Conservation (phyloP, 2,113 vertebrate genomes). For the Peromyscus leucopus region DNA sequence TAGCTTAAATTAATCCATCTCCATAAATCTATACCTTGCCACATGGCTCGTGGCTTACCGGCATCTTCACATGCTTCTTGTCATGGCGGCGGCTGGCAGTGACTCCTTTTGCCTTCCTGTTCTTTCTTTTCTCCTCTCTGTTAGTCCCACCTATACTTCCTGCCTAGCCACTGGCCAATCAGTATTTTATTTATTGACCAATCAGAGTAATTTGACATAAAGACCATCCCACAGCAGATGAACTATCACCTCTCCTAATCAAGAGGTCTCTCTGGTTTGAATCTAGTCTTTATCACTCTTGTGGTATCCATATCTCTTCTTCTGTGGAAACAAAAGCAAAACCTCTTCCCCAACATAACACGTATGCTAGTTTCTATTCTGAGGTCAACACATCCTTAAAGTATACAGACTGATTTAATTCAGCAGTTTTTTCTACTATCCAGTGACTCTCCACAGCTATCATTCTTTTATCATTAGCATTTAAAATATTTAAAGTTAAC, state of each 20-base stretch:
- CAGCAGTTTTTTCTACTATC: not conserved
- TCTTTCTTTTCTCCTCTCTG: no score
- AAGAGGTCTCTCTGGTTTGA: not conserved
- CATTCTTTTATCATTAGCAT: not conserved
- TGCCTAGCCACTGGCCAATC: no score
- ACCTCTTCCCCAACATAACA: not conserved
- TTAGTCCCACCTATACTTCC: no score
- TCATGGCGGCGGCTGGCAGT: no score
- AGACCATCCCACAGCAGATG: no score
- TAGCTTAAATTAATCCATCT: no score
- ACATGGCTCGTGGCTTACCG: no score
- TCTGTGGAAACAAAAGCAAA: not conserved
- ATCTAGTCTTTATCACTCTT: not conserved
- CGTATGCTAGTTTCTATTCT: not conserved
- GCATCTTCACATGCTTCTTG: no score
- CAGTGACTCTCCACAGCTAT: not conserved
- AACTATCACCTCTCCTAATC: not conserved
- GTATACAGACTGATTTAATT: not conserved
- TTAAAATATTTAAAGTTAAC: not conserved
- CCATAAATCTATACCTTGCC: no score
- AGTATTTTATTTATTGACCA: no score
- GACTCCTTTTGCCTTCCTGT: no score
- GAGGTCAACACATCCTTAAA: not conserved
- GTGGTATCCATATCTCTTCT: not conserved
- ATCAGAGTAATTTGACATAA: no score